Evolutionary conservation across 2,113 vertebrate species (phyloP).

Genomic region (Pipra filicauda): DNA sequence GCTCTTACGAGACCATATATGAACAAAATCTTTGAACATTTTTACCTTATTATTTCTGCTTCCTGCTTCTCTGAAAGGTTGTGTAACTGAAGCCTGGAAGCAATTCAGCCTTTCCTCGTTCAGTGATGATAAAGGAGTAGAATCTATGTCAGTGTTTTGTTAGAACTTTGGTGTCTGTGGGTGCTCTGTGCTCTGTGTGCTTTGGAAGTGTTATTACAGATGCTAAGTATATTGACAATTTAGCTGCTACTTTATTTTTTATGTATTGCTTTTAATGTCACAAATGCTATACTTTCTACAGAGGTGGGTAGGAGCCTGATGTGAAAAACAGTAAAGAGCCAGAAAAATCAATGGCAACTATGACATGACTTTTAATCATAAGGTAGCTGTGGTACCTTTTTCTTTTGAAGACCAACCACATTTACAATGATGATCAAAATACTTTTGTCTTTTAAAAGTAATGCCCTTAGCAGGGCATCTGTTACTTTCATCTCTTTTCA

Average conservation of each 20-base stretch:
- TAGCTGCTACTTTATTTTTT: background rate
- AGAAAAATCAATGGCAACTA: background rate
- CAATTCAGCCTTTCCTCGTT: background rate
- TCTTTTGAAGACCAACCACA: background rate
- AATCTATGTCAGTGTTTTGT: background rate
- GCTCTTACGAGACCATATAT: background rate
- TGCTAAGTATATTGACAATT: background rate
- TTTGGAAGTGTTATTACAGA: background rate
- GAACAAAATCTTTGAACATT: background rate
- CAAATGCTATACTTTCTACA: background rate
- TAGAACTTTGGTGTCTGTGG: background rate
- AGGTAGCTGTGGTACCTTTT: background rate
- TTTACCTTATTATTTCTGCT: background rate
- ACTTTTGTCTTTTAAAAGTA: background rate
- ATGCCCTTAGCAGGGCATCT: background rate
- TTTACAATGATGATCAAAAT: conserved; percentile 15
- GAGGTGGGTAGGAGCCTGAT: background rate
- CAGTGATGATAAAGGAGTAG: background rate
- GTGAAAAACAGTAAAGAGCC: background rate
- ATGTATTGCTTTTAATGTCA: background rate
- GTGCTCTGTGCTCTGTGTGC: background rate
- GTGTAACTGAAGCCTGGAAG: background rate
- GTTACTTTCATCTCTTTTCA: conserved; percentile 28
- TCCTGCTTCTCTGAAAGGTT: background rate
- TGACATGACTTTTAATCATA: background rate